Evolutionary conservation across 2,113 vertebrate genomes (phyloP).

Genomic region (Chloropsis hardwickii): DNA sequence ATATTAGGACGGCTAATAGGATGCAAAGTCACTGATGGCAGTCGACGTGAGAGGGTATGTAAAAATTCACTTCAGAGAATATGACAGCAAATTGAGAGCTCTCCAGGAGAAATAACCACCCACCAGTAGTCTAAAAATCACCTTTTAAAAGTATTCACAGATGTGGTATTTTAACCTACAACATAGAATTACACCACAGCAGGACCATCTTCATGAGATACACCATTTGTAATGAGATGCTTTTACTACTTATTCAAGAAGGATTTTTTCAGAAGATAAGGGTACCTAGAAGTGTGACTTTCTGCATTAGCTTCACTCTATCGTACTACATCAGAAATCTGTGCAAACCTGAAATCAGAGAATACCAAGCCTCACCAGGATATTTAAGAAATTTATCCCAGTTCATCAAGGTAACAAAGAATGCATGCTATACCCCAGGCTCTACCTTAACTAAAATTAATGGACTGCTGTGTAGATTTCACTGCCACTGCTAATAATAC

Average conservation of each 20-base stretch:
- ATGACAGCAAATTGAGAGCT: not conserved
- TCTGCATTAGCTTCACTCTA: not conserved
- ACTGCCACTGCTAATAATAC: not conserved
- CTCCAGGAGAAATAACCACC: not conserved
- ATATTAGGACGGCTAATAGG: not conserved
- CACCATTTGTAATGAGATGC: not conserved
- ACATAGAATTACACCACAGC: not conserved
- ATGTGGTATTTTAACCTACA: not conserved
- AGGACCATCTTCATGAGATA: not conserved
- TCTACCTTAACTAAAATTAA: not conserved
- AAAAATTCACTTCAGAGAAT: not conserved
- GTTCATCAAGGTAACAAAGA: conserved; percentile 11
- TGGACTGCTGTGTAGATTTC: not conserved
- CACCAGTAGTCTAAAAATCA: not conserved
- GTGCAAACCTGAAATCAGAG: not conserved
- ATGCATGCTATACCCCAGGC: not conserved
- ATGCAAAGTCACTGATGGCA: not conserved
- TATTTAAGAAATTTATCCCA: conserved; percentile 5
- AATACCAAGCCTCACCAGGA: not conserved
- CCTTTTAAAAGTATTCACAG: not conserved
- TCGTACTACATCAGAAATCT: not conserved
- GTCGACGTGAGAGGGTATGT: not conserved
- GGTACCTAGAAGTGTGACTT: not conserved
- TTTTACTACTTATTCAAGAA: not conserved
- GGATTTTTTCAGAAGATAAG: not conserved